These are phyloP conservation scores for Hemicordylus capensis DNA, from an alignment of 2,113 vertebrate genomes.

Conservation along the genomic window DNA sequence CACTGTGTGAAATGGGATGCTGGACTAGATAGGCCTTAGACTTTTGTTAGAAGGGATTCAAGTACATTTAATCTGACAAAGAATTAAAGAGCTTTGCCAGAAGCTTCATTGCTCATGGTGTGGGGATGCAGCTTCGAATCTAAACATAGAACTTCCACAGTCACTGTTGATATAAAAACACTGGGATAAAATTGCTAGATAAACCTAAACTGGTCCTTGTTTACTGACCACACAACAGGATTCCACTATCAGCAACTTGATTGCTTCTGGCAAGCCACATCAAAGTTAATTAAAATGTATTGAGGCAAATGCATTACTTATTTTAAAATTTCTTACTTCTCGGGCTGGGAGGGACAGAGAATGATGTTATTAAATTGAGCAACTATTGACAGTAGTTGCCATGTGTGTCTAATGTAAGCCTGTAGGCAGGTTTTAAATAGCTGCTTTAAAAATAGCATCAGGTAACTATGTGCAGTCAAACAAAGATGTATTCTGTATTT, in stretches of 20 bases:
- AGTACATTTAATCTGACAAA: constrained; percentile 60
- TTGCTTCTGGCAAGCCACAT: neutral
- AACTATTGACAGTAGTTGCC: neutral
- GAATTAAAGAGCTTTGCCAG: constrained; percentile 55
- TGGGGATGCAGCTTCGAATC: neutral
- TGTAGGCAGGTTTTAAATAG: neutral
- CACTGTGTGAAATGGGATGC: too few relatives aligned
- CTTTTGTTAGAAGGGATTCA: constrained; percentile 61
- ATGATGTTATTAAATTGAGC: neutral
- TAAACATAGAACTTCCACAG: constrained; percentile 7
- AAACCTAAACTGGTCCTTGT: constrained; percentile 18
- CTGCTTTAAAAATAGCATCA: neutral
- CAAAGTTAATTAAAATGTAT: neutral
- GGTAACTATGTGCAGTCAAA: accelerated
- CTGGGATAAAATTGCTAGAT: constrained; percentile 16
- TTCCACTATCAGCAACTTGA: accelerated
- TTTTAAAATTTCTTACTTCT: neutral
- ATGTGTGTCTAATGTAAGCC: neutral
- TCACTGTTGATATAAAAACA: neutral
- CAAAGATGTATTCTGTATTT: accelerated
- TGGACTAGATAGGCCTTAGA: too few relatives aligned
- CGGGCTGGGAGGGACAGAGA: neutral
- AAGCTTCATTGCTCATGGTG: constrained; percentile 27
- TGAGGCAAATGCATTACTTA: neutral
- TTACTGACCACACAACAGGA: neutral